A percentile compares a stretch with the other conserved stretches of the same genome.
phyloP scores from a whole-genome alignment of 2,888 invertebrate species.

The Ophioninae sp. region DNA sequence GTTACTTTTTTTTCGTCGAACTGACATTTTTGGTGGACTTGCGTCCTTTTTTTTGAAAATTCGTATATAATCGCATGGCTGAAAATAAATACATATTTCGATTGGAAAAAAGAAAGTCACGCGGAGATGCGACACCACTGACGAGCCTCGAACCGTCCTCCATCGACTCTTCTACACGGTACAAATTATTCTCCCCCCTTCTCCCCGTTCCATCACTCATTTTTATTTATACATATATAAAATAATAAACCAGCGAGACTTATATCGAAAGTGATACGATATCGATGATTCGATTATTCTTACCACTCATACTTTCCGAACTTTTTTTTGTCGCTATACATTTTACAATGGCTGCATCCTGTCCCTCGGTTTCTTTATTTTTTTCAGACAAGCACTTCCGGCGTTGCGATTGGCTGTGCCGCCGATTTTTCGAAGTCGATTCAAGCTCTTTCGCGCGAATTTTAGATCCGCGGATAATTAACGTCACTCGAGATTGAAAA shows the following conservation, averaged over 20 bases:
- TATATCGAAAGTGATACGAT: constrained; percentile 51
- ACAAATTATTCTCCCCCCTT: constrained; percentile 26
- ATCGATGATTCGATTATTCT: constrained; percentile 50
- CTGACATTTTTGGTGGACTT: constrained; percentile 19
- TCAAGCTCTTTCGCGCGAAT: background rate
- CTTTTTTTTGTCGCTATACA: constrained; percentile 38
- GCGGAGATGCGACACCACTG: constrained; percentile 50
- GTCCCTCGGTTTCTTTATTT: background rate
- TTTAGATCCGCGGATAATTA: background rate
- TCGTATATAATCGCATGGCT: constrained; percentile 9
- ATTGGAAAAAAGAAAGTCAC: constrained; percentile 26
- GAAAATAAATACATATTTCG: constrained; percentile 14
- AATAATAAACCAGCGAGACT: constrained; percentile 61
- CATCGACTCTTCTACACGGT: constrained; percentile 52
- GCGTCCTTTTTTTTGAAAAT: constrained; percentile 20
- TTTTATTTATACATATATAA: constrained; percentile 56
- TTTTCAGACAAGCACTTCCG: constrained; percentile 6
- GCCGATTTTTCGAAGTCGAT: background rate
- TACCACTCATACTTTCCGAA: constrained; percentile 47
- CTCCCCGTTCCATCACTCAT: constrained; percentile 27
- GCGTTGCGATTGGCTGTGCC: background rate
- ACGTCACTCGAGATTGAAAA: constrained; percentile 25
- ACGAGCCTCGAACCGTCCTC: constrained; percentile 46
- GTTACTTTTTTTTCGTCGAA: constrained; percentile 3
- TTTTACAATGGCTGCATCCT: constrained; percentile 47